Evolutionary conservation across 2,797 vertebrate genomes (phyloP).

Genomic region (Sphaeramia orbicularis): DNA sequence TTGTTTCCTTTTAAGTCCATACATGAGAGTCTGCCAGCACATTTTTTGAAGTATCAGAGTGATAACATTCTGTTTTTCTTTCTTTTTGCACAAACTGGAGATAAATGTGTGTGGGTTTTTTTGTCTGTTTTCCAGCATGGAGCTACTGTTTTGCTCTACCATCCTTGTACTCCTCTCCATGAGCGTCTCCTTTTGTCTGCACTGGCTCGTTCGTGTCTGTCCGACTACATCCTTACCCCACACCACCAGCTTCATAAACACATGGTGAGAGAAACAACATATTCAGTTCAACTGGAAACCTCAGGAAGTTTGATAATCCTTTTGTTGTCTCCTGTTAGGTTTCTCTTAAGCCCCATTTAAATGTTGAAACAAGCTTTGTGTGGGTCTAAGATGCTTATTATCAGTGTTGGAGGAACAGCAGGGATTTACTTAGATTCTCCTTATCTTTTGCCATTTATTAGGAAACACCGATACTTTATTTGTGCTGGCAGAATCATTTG

Average conservation of each 20-base stretch:
- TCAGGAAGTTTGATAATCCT: neutral
- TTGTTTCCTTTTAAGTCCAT: constrained; percentile 1
- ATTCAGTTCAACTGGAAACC: neutral
- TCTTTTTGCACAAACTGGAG: neutral
- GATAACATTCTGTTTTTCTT: neutral
- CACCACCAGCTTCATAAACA: constrained; percentile 78
- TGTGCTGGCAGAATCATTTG: no score
- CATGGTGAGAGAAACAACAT: constrained; percentile 73
- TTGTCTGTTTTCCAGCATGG: constrained; percentile 75
- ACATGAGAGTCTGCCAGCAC: neutral
- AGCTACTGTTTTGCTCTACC: constrained; percentile 83
- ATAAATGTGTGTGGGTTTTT: neutral
- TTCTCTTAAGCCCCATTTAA: neutral
- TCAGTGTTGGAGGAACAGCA: neutral
- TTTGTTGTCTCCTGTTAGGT: neutral
- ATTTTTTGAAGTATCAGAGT: neutral
- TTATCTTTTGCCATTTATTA: neutral
- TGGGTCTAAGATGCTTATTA: neutral
- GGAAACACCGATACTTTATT: neutral
- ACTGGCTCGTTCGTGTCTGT: constrained; percentile 82
- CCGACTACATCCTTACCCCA: constrained; percentile 79
- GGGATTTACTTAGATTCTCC: no score
- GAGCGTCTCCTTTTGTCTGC: constrained; percentile 78
- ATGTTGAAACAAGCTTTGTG: neutral
- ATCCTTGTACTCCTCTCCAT: constrained; percentile 82